phyloP scores from a whole-genome alignment of 2,888 invertebrate species.

The Latrodectus elegans region DNA sequence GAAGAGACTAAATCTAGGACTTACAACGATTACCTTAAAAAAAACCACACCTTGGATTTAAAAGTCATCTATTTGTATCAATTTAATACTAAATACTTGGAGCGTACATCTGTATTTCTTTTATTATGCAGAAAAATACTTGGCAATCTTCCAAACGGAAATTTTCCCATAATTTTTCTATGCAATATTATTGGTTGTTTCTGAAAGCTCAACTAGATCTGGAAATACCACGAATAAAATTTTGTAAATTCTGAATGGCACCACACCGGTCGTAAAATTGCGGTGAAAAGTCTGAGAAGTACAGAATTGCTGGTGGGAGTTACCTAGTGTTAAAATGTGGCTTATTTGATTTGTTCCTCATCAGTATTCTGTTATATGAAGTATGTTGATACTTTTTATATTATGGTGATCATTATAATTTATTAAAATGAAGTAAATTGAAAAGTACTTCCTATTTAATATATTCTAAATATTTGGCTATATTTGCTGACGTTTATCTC shows the following conservation, averaged over 20 bases:
- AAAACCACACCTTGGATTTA: too few species aligned
- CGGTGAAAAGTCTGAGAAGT: conserved; percentile 56
- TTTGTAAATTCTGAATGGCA: conserved; percentile 23
- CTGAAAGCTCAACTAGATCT: too few species aligned
- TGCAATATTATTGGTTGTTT: too few species aligned
- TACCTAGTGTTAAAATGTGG: conserved; percentile 60
- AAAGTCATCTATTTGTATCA: too few species aligned
- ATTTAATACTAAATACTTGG: too few species aligned
- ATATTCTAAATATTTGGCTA: not conserved
- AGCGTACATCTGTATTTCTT: too few species aligned
- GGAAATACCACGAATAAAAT: not conserved
- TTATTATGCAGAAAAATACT: too few species aligned
- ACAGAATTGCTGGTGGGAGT: conserved; percentile 53
- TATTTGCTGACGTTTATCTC: not conserved
- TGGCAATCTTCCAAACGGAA: too few species aligned
- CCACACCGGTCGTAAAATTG: conserved; percentile 28
- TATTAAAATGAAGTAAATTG: not conserved
- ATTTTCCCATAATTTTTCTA: too few species aligned
- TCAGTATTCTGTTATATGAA: conserved; percentile 37
- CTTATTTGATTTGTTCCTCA: conserved; percentile 47
- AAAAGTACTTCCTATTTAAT: not conserved
- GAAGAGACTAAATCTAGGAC: too few species aligned
- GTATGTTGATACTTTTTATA: conserved; percentile 25
- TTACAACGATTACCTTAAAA: too few species aligned
- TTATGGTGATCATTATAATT: not conserved